Conservation (phyloP, 2,113 vertebrate genomes). For the Elachura formosa region DNA sequence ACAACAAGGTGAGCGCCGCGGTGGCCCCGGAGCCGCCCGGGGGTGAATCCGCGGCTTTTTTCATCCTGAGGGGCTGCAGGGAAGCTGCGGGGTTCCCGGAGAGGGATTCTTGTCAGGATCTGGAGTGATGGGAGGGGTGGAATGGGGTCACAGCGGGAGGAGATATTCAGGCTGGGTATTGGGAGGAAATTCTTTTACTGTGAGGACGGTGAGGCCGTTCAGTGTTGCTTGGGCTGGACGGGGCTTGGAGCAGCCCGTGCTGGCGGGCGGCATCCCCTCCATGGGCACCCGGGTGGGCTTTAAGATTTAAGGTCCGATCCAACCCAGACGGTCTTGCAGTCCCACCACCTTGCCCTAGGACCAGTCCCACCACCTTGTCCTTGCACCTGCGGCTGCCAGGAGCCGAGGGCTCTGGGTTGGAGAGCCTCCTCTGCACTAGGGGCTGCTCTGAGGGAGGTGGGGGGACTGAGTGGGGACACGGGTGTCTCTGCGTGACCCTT, state of each 20-base stretch:
- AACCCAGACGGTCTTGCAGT: accelerated
- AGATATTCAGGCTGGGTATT: too few species aligned
- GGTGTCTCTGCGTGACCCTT: not conserved
- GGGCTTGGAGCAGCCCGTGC: too few species aligned
- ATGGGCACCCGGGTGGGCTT: accelerated
- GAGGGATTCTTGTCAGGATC: too few species aligned
- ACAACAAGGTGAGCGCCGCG: constrained; percentile 84
- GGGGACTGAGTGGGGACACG: accelerated
- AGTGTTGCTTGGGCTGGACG: not conserved
- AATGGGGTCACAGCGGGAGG: not conserved
- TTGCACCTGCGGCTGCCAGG: too few species aligned
- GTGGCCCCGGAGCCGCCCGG: not conserved
- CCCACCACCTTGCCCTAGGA: accelerated
- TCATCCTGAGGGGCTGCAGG: accelerated
- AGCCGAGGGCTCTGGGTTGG: too few species aligned
- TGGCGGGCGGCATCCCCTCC: not conserved
- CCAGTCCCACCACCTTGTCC: too few species aligned
- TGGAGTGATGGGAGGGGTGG: too few species aligned
- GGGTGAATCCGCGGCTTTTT: not conserved
- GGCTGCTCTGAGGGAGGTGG: not conserved
- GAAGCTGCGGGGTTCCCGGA: too few species aligned
- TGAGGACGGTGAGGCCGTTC: accelerated
- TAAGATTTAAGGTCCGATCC: not conserved
- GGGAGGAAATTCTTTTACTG: too few species aligned
- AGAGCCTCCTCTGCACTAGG: too few species aligned